Evolutionary conservation across 1,140 invertebrate genomes (phyloP).

Genomic region (Caenorhabditis tropicalis): DNA sequence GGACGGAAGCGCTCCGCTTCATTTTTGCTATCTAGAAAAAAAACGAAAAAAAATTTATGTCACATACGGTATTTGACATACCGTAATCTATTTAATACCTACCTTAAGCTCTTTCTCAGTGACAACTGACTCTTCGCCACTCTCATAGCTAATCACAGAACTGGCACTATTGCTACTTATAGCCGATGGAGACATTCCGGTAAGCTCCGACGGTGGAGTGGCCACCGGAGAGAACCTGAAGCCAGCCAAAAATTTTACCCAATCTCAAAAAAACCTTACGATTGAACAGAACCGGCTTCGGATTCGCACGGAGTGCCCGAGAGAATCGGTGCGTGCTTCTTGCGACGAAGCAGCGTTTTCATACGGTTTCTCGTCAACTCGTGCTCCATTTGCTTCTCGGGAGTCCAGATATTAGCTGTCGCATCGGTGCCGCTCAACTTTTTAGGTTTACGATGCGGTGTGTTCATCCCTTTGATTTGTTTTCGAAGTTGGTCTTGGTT

Average conservation of each 20-base stretch:
- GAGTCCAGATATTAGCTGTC: slow-evolving; percentile 19
- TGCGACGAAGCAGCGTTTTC: not conserved
- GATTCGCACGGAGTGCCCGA: not conserved
- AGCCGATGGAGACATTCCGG: not conserved
- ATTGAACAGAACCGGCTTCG: not conserved
- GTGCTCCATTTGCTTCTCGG: slow-evolving; percentile 35
- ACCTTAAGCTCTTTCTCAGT: slow-evolving; percentile 43
- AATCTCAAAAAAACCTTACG: not conserved
- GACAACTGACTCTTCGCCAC: not conserved
- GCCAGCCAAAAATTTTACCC: not conserved
- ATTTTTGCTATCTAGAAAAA: no score
- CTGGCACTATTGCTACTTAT: not conserved
- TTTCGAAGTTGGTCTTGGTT: slow-evolving; percentile 9
- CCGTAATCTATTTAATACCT: no score
- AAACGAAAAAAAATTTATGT: no score
- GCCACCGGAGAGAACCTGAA: slow-evolving; percentile 8
- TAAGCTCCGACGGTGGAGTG: not conserved
- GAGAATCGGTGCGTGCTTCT: slow-evolving; percentile 22
- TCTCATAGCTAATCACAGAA: not conserved
- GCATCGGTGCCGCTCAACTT: slow-evolving; percentile 12
- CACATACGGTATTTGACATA: no score
- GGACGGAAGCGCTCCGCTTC: no score
- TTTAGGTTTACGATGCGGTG: not conserved
- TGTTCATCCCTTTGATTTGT: slow-evolving; percentile 29
- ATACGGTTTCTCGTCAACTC: slow-evolving; percentile 34